Evolutionary conservation across 2,888 invertebrate species (phyloP).

Genomic region (Autographa gamma): DNA sequence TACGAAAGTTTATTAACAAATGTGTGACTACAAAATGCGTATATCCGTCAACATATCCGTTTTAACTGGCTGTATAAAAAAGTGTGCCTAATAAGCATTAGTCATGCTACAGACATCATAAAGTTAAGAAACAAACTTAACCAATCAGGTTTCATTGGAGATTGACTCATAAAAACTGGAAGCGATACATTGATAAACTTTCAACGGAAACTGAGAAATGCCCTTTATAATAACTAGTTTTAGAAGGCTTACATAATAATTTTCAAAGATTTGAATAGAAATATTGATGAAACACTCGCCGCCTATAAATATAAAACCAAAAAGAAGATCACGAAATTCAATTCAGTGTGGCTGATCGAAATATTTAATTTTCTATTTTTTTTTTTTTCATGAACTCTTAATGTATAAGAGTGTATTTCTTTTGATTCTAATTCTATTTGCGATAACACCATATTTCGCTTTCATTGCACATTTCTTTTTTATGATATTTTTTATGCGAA

Average conservation of each 20-base stretch:
- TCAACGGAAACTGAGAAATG: slow-evolving; percentile 55
- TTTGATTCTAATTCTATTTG: too few relatives aligned
- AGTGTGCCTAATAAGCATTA: neutral
- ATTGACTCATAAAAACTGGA: slow-evolving; percentile 57
- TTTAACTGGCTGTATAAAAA: neutral
- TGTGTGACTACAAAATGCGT: neutral
- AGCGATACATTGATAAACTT: slow-evolving; percentile 53
- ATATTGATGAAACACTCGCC: too few relatives aligned
- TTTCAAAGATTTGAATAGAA: neutral
- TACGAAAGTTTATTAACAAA: neutral
- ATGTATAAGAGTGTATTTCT: too few relatives aligned
- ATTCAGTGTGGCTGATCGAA: too few relatives aligned
- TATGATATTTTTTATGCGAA: slow-evolving; percentile 10
- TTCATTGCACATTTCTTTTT: neutral
- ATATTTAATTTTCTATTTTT: too few relatives aligned
- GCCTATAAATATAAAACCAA: too few relatives aligned
- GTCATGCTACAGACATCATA: neutral
- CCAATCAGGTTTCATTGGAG: slow-evolving; percentile 38
- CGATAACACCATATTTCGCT: too few relatives aligned
- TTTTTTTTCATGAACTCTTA: too few relatives aligned
- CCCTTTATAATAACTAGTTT: slow-evolving; percentile 45
- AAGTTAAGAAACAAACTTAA: slow-evolving; percentile 30
- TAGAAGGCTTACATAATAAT: slow-evolving; percentile 41
- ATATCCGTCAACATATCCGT: neutral
- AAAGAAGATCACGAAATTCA: too few relatives aligned